Evolutionary conservation across 2,888 invertebrate genomes (phyloP), one percentile per base, ranked within the genome.

Genomic region (Drosophila koepferae): DNA sequence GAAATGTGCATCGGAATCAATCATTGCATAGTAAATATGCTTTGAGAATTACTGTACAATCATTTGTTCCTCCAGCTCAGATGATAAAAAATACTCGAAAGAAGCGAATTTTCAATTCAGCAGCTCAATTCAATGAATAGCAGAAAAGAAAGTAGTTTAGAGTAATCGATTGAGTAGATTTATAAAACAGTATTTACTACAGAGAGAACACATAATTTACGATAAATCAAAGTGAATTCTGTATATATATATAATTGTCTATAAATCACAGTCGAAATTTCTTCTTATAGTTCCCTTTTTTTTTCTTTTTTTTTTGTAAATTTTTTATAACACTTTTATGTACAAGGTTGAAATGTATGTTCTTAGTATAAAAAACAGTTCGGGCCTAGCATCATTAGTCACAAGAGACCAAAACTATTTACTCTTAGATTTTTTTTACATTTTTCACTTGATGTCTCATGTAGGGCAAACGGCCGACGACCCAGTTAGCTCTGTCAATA

Each of bases 21-120:
- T n/a, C 48, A 58, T 43, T 55, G 36, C 43, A 51, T 41, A 54
- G 53, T 66, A 79, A 79, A 79, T 78, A 53, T 61, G 23, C 56
- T 72, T 28, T 20, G 31, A 14, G 49, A 55, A 18, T 58, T 48
- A 48, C 53, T 58, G 16, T 16, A 28, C 28, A 54, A 54, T 54
- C 40, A 20, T 20, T 54, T 54, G 54, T 34, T 40, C 9, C 23
- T 0, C 2, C n/a, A 23, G 41, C 23, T 49, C 41, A n/a, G 20
- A 16, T 34, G 20, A 31, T 43, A 51, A 43, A 53, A 23, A 51
- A 78, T 18, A 61, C 49, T 14, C 28, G 5, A 49, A 20, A 28
- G 41, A 14, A 43, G 16, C 12, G 12, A 41, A 20, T 60, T 58
- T 58, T 20, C 40, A 18, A 18, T 18, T 34, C 51, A 34, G n/a